phyloP scores from a whole-genome alignment of 2,113 vertebrate species.

The Tachuris rubrigastra region DNA sequence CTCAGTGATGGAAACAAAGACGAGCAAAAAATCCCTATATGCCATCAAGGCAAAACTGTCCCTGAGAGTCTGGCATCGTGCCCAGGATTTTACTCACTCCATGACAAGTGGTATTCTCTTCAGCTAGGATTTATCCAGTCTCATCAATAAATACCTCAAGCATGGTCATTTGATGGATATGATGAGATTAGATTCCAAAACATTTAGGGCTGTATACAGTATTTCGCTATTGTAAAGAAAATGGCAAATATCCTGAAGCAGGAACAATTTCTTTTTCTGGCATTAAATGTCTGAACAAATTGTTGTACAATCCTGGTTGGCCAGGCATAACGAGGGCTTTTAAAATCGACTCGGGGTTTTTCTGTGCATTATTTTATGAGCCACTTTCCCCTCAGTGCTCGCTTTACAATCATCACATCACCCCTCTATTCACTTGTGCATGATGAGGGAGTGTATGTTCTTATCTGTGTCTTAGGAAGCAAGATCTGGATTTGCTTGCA shows the following conservation, averaged over 20 bases:
- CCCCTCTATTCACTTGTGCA: not conserved
- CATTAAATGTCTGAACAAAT: not conserved
- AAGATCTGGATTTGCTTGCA: not conserved
- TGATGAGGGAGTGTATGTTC: not conserved
- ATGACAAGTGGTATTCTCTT: slow-evolving; percentile 58
- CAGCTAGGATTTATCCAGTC: slow-evolving; percentile 36
- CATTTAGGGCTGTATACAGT: not conserved
- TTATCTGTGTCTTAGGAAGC: not conserved
- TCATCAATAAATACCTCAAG: slow-evolving; percentile 59
- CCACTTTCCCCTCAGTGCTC: not conserved
- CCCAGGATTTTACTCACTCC: slow-evolving; percentile 52
- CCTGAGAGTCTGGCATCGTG: slow-evolving; percentile 52
- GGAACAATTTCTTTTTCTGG: not conserved
- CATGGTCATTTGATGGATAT: slow-evolving; percentile 49
- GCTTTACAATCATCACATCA: not conserved
- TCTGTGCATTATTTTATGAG: not conserved
- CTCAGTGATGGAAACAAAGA: slow-evolving; percentile 31
- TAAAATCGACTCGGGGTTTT: not conserved
- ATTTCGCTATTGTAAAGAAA: not conserved
- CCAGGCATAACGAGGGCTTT: not conserved
- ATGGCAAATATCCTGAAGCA: not conserved
- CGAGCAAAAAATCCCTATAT: slow-evolving; percentile 42
- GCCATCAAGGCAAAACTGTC: slow-evolving; percentile 53
- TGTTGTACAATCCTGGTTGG: not conserved
- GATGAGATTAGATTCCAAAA: slow-evolving; percentile 52